Conservation (phyloP, 2,888 invertebrate genomes). For the Theretra japonica region DNA sequence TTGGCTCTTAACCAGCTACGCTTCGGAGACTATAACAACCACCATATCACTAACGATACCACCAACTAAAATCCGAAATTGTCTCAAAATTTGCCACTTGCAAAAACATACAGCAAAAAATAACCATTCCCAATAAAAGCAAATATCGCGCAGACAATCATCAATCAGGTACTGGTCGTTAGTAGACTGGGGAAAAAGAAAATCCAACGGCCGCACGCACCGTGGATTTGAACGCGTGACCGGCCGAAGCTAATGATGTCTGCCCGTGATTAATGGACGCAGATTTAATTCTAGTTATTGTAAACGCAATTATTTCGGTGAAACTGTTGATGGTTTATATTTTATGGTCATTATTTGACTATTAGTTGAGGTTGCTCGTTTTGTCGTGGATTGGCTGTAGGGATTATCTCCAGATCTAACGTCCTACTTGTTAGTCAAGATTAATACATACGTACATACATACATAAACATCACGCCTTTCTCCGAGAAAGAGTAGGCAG, state of each 20-base stretch:
- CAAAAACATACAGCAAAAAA: no score
- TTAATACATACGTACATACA: no score
- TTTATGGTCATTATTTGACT: not conserved
- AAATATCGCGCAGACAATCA: slow-evolving; percentile 20
- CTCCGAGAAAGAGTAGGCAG: no score
- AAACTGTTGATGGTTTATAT: slow-evolving; percentile 46
- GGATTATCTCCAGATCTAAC: no score
- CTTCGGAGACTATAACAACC: no score
- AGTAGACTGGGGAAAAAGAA: slow-evolving; percentile 34
- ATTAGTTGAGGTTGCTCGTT: not conserved
- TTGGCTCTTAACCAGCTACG: no score
- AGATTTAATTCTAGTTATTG: slow-evolving; percentile 71
- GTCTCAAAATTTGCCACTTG: no score
- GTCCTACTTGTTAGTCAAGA: no score
- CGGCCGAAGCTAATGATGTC: slow-evolving; percentile 62
- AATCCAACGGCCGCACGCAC: slow-evolving; percentile 36
- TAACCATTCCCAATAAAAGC: slow-evolving; percentile 5
- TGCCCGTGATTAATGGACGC: slow-evolving; percentile 64
- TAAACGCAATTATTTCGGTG: slow-evolving; percentile 62
- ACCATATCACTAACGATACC: no score
- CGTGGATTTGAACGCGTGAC: slow-evolving; percentile 48
- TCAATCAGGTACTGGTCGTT: slow-evolving; percentile 22
- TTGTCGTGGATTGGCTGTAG: no score
- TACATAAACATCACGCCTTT: no score
- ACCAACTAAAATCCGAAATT: no score